A percentile compares a stretch with the other conserved stretches of the same genome.
These are phyloP conservation scores for Rachycentron canadum DNA, from an alignment of 2,797 vertebrate species.

Conservation along the genomic window DNA sequence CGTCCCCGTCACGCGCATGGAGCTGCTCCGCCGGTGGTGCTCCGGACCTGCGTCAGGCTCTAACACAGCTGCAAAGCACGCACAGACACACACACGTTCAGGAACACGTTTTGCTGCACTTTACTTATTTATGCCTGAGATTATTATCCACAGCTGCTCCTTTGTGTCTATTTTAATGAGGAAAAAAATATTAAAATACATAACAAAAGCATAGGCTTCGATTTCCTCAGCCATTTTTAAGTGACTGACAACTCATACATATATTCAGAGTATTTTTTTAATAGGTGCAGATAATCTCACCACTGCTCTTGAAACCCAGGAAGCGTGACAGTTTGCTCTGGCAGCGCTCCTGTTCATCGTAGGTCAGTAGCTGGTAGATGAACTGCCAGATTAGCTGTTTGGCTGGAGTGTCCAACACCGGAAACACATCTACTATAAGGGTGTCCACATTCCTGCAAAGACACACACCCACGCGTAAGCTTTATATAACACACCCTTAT, in stretches of 20 bases:
- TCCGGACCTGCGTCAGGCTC: constrained; percentile 77
- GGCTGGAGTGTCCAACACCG: constrained; percentile 95
- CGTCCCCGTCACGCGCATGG: constrained; percentile 85
- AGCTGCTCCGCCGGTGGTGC: constrained; percentile 90
- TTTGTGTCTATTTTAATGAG: not conserved
- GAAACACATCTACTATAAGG: constrained; percentile 95
- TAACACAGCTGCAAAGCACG: constrained; percentile 51
- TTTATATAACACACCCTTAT: constrained; percentile 12
- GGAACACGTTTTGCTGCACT: not conserved
- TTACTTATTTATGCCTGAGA: not conserved
- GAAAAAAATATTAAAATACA: not conserved
- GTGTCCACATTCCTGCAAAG: constrained; percentile 94
- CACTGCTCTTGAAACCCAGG: constrained; percentile 90
- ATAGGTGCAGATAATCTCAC: constrained; percentile 44
- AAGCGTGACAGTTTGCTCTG: constrained; percentile 95
- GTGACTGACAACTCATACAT: too few relatives aligned
- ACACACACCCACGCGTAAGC: not conserved
- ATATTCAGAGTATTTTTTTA: too few relatives aligned
- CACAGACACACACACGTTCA: not conserved
- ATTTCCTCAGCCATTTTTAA: too few relatives aligned
- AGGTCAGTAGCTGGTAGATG: constrained; percentile 96
- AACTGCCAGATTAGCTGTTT: constrained; percentile 99
- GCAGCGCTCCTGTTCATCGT: constrained; percentile 96
- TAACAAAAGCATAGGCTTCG: not conserved
- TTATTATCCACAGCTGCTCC: not conserved